Evolutionary conservation across 2,113 vertebrate species (phyloP), one percentile per base, ranked within the genome.

Genomic region (Phaetusa simplex): DNA sequence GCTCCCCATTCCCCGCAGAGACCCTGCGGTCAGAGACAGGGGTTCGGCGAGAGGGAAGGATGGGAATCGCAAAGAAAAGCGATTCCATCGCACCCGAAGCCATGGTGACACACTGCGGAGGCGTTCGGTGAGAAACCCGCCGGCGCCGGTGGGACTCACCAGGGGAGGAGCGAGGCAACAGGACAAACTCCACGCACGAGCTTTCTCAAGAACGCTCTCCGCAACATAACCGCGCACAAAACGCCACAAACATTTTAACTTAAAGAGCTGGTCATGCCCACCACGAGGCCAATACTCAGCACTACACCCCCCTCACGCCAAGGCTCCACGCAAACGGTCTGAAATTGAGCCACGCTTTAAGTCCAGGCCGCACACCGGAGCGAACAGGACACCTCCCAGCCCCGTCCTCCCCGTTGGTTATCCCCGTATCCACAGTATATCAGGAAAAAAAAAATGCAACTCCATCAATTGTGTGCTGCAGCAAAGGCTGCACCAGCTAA

Each of bases 181-280:
- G 45, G 38, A 38, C 26, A 53, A 72, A 10, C 7, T 14, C 38
- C 0, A 0, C 0, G 0, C 23, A 22, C 0, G 0, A 52, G 20
- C 18, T 9, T 43, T 17, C 55, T 71, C 32, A 16, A 11, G 24
- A 52, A 56, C 5, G 0, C 5, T 42, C 49, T 62, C 32, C 23
- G 4, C 6, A 1, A 4, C 29, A 19, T 21, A 15, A 30, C 34
- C 26, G 2, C 0, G 1, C 30, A 13, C 11, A 49, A 65, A 71
- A 72, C n/a, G 11, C 30, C 7, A 2, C 29, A 17, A 29, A 66
- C 11, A 24, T 12, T 20, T 61, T 7, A 22, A 2, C 10, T 26
- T 10, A 20, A 11, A 3, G 12, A 24, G 55, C 22, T 2, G 5
- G 26, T 12, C 10, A 0, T 1, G 1, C 64, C 30, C 74, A 18